Conservation (phyloP, 2,797 vertebrate species). For the Discoglossus pictus region DNA sequence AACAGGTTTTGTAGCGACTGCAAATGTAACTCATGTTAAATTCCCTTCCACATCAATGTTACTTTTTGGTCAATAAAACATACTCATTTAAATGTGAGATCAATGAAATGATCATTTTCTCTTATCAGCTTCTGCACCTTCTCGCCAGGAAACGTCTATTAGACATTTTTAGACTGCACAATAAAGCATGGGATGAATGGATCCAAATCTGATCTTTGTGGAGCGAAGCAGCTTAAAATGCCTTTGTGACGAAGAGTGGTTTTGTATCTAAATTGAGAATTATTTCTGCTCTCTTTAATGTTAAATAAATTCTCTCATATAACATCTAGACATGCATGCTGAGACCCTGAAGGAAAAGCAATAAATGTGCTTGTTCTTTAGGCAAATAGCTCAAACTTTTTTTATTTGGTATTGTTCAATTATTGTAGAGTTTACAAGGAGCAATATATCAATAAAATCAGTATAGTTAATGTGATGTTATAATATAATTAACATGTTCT, state of each 20-base stretch:
- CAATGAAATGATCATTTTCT: constrained; percentile 31
- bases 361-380: neutral
- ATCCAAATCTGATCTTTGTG: too few relatives aligned
- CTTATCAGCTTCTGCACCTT: constrained; percentile 25
- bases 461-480: too few relatives aligned
- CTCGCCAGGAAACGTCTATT: constrained; percentile 23
- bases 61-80: constrained; percentile 37
- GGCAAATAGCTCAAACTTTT: neutral
- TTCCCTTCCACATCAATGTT: constrained; percentile 14
- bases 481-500: too few relatives aligned
- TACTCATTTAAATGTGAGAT: constrained; percentile 34
- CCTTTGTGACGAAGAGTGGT: too few relatives aligned
- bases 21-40: constrained; percentile 17
- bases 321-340: neutral
- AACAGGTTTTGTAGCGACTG: neutral
- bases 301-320: constrained; percentile 38
- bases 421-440: too few relatives aligned
- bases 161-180: constrained; percentile 21
- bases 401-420: too few relatives aligned
- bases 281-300: too few relatives aligned
- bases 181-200: constrained; percentile 26
- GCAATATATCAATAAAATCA: too few relatives aligned
- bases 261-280: too few relatives aligned
- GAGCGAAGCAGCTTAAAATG: too few relatives aligned
- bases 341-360: neutral